Evolutionary conservation across 2,888 invertebrate species (phyloP).

Genomic region (Ichneumon xanthorius): DNA sequence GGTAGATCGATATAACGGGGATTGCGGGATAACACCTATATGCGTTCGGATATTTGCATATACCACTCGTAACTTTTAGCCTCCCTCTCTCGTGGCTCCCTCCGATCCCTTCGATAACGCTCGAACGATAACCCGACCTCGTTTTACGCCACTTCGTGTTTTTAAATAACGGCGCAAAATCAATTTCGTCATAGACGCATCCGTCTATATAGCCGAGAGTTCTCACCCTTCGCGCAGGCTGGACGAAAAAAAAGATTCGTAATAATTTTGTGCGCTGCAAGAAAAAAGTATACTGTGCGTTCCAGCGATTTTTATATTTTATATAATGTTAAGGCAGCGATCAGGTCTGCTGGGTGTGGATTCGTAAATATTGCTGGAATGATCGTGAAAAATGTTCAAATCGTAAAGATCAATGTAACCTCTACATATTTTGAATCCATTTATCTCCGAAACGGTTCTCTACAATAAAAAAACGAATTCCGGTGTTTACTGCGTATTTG

Average conservation of each 20-base stretch:
- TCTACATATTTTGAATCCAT: no score
- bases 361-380: no score
- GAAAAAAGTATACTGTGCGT: no score
- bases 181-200: conserved; percentile 44
- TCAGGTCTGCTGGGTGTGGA: no score
- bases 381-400: no score
- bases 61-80: conserved; percentile 61
- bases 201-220: background rate
- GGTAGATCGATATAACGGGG: conserved; percentile 60
- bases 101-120: conserved; percentile 68
- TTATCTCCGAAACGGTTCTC: no score
- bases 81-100: conserved; percentile 48
- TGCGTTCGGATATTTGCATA: conserved; percentile 60
- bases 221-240: background rate
- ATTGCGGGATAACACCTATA: conserved; percentile 53
- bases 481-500: no score
- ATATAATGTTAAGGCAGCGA: no score
- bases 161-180: conserved; percentile 67
- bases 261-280: background rate
- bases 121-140: conserved; percentile 61
- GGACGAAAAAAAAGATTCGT: background rate
- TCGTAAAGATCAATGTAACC: no score
- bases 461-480: no score
- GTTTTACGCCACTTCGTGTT: conserved; percentile 55
- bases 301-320: no score